Evolutionary conservation across 1,140 invertebrate species (phyloP), one percentile per base, ranked within the genome.

Genomic region (Amyelois transitella): DNA sequence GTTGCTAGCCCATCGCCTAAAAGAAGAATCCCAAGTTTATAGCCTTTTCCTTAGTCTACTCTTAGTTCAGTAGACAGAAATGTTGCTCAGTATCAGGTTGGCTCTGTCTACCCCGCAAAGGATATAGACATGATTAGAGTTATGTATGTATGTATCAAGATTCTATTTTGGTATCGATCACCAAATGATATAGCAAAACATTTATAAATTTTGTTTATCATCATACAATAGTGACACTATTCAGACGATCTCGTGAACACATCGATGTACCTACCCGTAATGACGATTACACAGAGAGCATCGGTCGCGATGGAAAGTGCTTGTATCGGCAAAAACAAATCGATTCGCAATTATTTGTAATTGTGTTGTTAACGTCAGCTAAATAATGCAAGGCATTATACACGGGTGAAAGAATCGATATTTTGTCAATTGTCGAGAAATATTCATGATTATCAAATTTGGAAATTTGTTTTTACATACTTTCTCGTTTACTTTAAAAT

Each of bases 301-400:
- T 56, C 21, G 53, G 51, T 57, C 54, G 28, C 14, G 24, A 43
- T 72, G 61, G 69, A 72, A 72, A 72, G 69, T 49, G 68, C 14
- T 57, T 38, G 47, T 43, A 51, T 38, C 49, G 18, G 55, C 53
- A 61, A 51, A 43, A 52, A 18, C 21, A 62, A 59, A 61, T 62
- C 57, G 54, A 44, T 51, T 38, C 14, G 19, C 22, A 53, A 43
- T 51, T 38, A 38, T 18, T 51, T 51, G 25, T 12, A 20, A 20
- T 51, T 19, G 17, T 51, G 18, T 18, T 28, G 24, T 8, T 19
- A 6, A 18, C 28, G 18, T 18, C n/a, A n/a, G n/a, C n/a, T n/a
- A n/a, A n/a, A n/a, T n/a, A n/a, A n/a, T n/a, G n/a, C n/a, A n/a
- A n/a, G n/a, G n/a, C n/a, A n/a, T n/a, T n/a, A n/a, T n/a, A n/a